Evolutionary conservation across 2,113 vertebrate species (phyloP).

Genomic region (Microcebus lehilahytsara): DNA sequence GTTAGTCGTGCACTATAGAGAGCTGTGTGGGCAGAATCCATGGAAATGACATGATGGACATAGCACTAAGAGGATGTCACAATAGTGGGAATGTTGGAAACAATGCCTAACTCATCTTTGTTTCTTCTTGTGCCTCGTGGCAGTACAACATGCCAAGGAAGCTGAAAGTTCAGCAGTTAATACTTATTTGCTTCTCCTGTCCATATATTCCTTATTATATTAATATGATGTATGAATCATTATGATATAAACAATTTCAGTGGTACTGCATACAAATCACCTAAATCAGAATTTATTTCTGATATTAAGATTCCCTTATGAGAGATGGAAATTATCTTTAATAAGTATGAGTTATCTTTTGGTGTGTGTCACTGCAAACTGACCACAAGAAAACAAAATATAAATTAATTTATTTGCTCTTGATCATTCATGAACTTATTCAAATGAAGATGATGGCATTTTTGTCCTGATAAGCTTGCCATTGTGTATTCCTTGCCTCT

Average conservation of each 20-base stretch:
- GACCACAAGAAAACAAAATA: conserved; percentile 1
- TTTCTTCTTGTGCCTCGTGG: fast-evolving
- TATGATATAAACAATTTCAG: neutral
- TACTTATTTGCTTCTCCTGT: neutral
- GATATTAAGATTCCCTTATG: neutral
- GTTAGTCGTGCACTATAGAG: fast-evolving
- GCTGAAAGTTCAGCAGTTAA: neutral
- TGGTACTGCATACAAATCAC: neutral
- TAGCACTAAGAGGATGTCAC: fast-evolving
- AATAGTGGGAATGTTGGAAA: fast-evolving
- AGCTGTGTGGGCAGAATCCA: neutral
- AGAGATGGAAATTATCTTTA: neutral
- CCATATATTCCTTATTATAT: neutral
- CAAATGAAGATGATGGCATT: conserved; percentile 31
- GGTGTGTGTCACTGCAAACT: neutral
- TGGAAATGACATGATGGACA: fast-evolving
- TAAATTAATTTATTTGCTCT: conserved; percentile 52
- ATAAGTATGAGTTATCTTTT: neutral
- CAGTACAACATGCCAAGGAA: neutral
- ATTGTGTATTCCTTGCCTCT: conserved; percentile 45
- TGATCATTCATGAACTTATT: conserved; percentile 58
- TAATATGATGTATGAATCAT: neutral
- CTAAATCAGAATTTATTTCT: conserved; percentile 20
- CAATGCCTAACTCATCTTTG: fast-evolving
- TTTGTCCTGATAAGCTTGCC: conserved; percentile 55